phyloP scores from a whole-genome alignment of 2,888 invertebrate genomes.

The Flabesymbios commensalis region DNA sequence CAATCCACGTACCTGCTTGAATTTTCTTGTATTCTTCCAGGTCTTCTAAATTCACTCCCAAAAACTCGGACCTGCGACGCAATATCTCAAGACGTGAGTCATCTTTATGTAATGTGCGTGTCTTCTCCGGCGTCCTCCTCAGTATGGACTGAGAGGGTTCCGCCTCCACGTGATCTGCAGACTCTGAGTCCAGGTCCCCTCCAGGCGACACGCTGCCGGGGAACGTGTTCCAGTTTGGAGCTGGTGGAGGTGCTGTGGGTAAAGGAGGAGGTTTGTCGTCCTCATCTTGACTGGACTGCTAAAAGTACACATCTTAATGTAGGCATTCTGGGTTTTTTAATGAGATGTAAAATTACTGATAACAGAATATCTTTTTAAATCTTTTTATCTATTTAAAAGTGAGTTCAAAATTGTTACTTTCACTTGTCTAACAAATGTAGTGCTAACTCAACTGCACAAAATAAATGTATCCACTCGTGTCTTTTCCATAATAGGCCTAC shows the following conservation, averaged over 20 bases:
- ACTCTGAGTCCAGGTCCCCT: not conserved
- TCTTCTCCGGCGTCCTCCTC: not conserved
- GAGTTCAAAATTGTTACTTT: no score
- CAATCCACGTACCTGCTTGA: conserved; percentile 25
- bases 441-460: no score
- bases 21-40: conserved; percentile 36
- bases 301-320: not conserved
- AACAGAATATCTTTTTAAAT: no score
- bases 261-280: conserved; percentile 25
- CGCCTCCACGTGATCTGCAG: not conserved
- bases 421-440: no score
- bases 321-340: no score
- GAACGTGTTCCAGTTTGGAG: conserved; percentile 36
- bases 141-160: not conserved
- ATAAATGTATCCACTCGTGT: no score
- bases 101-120: not conserved
- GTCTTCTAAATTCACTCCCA: conserved; percentile 37
- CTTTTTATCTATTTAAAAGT: no score
- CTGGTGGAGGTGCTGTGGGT: conserved; percentile 30
- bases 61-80: conserved; percentile 83
- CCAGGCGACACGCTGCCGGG: conserved; percentile 14
- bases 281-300: not conserved
- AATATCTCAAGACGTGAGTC: conserved; percentile 76
- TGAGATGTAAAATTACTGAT: no score
- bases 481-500: no score